Conservation (phyloP, 2,113 vertebrate species). For the Oncorhynchus masou region DNA sequence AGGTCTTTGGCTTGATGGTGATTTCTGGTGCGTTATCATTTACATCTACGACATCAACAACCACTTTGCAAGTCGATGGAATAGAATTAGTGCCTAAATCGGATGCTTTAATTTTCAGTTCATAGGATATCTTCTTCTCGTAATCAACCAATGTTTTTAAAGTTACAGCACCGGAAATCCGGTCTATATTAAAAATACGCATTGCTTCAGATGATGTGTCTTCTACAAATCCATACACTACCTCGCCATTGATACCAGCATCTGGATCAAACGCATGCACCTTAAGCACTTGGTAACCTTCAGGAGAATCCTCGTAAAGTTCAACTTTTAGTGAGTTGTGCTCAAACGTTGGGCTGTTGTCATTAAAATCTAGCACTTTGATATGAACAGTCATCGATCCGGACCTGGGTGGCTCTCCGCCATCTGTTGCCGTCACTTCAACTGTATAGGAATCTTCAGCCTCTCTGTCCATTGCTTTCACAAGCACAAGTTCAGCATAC, state of each 20-base stretch:
- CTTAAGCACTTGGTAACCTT: constrained; percentile 65
- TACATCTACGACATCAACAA: constrained; percentile 72
- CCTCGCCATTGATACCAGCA: constrained; percentile 68
- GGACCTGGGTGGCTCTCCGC: constrained; percentile 52
- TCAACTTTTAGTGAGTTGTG: constrained; percentile 68
- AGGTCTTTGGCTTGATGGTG: constrained; percentile 75
- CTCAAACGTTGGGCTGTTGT: constrained; percentile 76
- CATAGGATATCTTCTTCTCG: constrained; percentile 66
- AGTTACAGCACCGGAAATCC: constrained; percentile 64
- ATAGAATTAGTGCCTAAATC: constrained; percentile 62
- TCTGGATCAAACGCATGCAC: constrained; percentile 75
- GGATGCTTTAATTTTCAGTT: constrained; percentile 66
- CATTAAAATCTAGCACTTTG: constrained; percentile 74
- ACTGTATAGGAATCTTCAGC: constrained; percentile 65
- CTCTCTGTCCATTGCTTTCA: constrained; percentile 70
- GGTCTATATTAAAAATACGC: constrained; percentile 69
- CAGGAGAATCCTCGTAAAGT: constrained; percentile 69
- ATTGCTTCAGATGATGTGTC: constrained; percentile 42
- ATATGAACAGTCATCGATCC: constrained; percentile 63
- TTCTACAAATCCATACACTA: constrained; percentile 67
- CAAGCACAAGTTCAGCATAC: constrained; percentile 69
- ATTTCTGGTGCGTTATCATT: constrained; percentile 78
- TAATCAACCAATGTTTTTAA: constrained; percentile 67
- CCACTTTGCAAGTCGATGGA: constrained; percentile 65
- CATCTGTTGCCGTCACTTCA: constrained; percentile 62